Conservation (phyloP, 2,797 vertebrate species). For the Gymnoscopelus microlampas region DNA sequence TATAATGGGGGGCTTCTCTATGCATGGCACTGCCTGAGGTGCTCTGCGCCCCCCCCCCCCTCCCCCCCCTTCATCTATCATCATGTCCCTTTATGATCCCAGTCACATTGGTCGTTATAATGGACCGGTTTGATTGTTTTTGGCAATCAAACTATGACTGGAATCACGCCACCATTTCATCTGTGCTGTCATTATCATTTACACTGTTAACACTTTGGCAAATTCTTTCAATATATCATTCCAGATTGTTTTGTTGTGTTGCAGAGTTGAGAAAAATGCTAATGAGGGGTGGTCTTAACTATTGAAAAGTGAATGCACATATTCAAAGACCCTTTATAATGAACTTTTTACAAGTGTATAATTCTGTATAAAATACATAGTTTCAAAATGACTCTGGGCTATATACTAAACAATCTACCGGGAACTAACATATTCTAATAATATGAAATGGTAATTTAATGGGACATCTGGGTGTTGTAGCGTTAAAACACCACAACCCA, state of each 20-base stretch:
- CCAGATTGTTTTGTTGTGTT: too few species aligned
- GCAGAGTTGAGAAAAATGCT: not conserved
- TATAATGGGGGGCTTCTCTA: conserved; percentile 73
- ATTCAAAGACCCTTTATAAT: not conserved
- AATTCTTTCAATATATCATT: too few species aligned
- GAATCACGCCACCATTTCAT: conserved; percentile 8
- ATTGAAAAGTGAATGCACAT: not conserved
- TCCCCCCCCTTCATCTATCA: conserved; percentile 46
- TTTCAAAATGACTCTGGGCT: not conserved
- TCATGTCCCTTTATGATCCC: not conserved
- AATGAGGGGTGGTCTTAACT: not conserved
- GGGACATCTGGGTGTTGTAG: too few species aligned
- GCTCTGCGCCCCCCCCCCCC: conserved; percentile 56
- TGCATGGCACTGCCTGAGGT: conserved; percentile 84
- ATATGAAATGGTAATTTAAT: not conserved
- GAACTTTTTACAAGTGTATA: not conserved
- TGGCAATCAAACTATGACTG: not conserved
- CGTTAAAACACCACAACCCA: too few species aligned
- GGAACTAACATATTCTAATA: too few species aligned
- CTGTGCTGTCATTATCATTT: conserved; percentile 3
- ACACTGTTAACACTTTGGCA: conserved; percentile 4
- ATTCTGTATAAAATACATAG: conserved; percentile 15
- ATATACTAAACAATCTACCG: not conserved
- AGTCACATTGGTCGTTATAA: not conserved
- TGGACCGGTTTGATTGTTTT: conserved; percentile 9